Evolutionary conservation across 2,888 invertebrate species (phyloP).

Genomic region (Zaprionus obscuricornis): DNA sequence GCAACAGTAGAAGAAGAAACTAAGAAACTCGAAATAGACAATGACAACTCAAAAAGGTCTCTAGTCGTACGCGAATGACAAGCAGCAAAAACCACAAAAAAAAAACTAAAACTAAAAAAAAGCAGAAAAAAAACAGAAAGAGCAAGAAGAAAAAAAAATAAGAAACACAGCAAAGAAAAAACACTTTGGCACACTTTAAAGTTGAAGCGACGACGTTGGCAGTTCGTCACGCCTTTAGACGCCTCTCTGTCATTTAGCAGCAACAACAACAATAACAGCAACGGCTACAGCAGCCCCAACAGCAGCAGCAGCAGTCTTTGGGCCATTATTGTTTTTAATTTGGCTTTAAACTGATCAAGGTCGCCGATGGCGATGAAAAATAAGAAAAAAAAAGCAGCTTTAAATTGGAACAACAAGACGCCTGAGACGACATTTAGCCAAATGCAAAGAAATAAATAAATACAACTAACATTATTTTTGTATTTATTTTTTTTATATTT

Average conservation of each 20-base stretch:
- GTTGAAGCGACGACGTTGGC: constrained; percentile 55
- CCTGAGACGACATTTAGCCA: constrained; percentile 30
- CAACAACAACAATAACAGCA: constrained; percentile 33
- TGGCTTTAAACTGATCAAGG: constrained; percentile 65
- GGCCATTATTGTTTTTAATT: constrained; percentile 67
- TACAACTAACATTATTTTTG: too few species aligned
- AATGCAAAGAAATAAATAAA: constrained; percentile 32
- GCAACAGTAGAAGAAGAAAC: constrained; percentile 16
- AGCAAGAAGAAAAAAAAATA: constrained; percentile 4
- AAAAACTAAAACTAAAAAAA: background rate
- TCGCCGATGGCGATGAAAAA: constrained; percentile 30
- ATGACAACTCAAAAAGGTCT: constrained; percentile 66
- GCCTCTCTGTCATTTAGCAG: constrained; percentile 56
- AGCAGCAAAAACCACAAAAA: constrained; percentile 13
- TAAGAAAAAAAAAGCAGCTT: constrained; percentile 43
- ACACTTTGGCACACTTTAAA: constrained; percentile 64
- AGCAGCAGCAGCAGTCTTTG: constrained; percentile 37
- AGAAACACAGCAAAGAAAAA: constrained; percentile 34
- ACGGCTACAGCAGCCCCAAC: too few species aligned
- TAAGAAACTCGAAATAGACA: constrained; percentile 58
- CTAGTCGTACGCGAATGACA: constrained; percentile 46
- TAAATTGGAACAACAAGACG: constrained; percentile 58
- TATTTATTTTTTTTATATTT: too few species aligned
- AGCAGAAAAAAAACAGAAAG: constrained; percentile 12
- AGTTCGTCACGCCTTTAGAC: constrained; percentile 72